These are phyloP conservation scores for Tadarida brasiliensis DNA, from an alignment of 2,797 vertebrate species.

Conservation along the genomic window DNA sequence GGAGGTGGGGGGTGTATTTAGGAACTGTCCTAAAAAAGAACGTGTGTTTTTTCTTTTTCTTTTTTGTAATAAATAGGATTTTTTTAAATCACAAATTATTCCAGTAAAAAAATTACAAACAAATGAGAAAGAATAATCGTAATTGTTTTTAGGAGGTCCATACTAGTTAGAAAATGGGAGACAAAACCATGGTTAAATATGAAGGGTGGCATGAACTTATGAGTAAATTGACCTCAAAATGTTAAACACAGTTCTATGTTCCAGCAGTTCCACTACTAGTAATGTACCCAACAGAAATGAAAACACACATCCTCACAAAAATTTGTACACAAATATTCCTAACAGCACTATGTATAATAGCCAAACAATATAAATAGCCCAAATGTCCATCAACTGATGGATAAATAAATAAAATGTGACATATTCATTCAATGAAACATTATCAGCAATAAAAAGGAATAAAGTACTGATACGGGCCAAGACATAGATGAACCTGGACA, in stretches of 20 bases:
- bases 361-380: neutral
- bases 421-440: neutral
- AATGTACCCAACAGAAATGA: neutral
- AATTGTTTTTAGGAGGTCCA: neutral
- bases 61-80: neutral
- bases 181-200: neutral
- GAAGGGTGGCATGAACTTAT: neutral
- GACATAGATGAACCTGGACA: neutral
- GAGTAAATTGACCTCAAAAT: constrained; percentile 7
- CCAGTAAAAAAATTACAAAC: neutral
- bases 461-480: neutral
- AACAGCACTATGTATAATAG: neutral
- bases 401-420: neutral
- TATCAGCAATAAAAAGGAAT: neutral
- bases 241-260: neutral
- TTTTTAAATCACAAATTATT: neutral
- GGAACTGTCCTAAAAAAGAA: neutral
- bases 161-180: neutral
- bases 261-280: neutral
- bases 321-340: neutral
- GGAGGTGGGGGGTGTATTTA: neutral
- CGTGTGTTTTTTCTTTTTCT: neutral
- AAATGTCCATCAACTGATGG: neutral
- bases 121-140: neutral
- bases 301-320: neutral